phyloP scores from a whole-genome alignment of 2,797 vertebrate species.

The Meda fulgida region DNA sequence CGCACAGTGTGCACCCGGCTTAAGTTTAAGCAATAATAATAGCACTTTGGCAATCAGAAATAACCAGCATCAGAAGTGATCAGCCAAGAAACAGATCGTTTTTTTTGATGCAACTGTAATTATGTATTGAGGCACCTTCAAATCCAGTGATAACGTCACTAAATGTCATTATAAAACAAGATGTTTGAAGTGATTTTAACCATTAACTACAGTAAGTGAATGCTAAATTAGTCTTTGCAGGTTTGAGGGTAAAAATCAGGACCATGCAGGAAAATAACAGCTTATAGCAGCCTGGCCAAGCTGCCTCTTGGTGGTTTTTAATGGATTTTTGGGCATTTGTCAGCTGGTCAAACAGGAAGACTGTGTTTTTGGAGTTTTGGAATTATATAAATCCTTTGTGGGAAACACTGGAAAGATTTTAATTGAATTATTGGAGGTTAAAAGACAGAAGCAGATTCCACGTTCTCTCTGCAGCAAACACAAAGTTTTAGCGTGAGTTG shows the following conservation, averaged over 20 bases:
- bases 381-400: slow-evolving; percentile 30
- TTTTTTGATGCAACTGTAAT: not conserved
- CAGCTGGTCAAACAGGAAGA: not conserved
- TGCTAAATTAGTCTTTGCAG: not conserved
- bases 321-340: not conserved
- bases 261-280: not conserved
- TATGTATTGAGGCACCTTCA: not conserved
- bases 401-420: slow-evolving; percentile 4
- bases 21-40: not conserved
- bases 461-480: not conserved
- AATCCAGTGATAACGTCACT: not conserved
- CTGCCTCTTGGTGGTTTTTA: not conserved
- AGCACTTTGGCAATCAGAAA: not conserved
- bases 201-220: not conserved
- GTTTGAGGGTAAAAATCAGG: not conserved
- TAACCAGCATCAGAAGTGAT: not conserved
- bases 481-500: slow-evolving; percentile 23
- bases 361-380: not conserved
- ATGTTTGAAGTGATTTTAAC: not conserved
- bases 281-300: not conserved
- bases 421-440: slow-evolving; percentile 53
- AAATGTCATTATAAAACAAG: not conserved
- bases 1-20: too few relatives aligned
- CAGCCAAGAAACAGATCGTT: not conserved
- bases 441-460: slow-evolving; percentile 34